Base-by-base conservation (phyloP, 2,888 invertebrate genomes). In the Drosophila atroscutellata region DNA sequence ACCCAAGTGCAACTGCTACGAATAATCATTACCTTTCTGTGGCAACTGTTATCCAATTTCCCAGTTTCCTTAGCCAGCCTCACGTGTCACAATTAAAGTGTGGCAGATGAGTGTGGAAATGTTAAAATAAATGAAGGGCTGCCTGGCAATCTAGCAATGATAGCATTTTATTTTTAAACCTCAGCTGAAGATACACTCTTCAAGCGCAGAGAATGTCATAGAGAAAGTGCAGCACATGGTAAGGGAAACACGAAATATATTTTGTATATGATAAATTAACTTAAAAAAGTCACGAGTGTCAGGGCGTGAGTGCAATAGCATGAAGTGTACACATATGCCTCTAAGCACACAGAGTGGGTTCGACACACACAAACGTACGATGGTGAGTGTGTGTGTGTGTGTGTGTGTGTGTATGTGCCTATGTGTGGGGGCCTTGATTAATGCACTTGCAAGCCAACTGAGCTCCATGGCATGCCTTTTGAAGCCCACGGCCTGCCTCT, bases 221-320 rank as follows among this genome's bases (percentile, higher is more conserved):
- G 79, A 79, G 77, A 78, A 78, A 79, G 79, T 75, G 70, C 77
- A 45, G 20, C 39, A 45, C 42, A 24, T 24, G 45, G 56, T 18
- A 32, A 61, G 39, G 15, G 59, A 50, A 72, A 52, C 56, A 30
- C 42, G 24, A 57, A 56, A 57, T 62, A 54, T n/a, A 26, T 55
- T 55, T 55, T 37, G 13, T 56, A 74, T 77, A 86, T 86, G 89
- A 89, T 87, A 87, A 87, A 87, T 87, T 76, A 83, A 76, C 75
- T 85, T 87, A 80, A 85, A 89, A 87, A 83, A 86, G 88, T 86
- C 85, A 88, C 85, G 85, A 86, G 86, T 86, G 88, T 79, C 83
- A 88, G 83, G 80, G 86, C 83, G 81, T 86, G 86, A 86, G 83
- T 81, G 85, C 79, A 83, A 75, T 70, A 65, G 75, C 80, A 83